Evolutionary conservation across 2,797 vertebrate species (phyloP), one percentile per base, ranked within the genome.

Genomic region (Micromesistius poutassou): DNA sequence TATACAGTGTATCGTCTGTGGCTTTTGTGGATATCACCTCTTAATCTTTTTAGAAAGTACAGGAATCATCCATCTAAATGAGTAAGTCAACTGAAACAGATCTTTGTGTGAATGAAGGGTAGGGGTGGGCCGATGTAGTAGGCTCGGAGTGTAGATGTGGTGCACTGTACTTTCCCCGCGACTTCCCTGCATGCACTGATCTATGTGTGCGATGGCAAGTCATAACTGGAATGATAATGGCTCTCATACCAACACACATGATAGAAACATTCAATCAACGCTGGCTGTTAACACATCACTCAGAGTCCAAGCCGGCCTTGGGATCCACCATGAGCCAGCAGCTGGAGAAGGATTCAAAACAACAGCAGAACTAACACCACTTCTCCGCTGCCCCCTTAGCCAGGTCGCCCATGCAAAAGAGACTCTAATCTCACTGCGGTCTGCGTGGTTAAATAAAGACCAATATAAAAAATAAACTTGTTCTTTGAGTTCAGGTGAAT

Each of bases 211-310:
- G 62, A 9, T 28, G 25, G n/a, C n/a, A n/a, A 66, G n/a, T 10
- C 9, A 1, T 66, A 28, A 12, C 62, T 12, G 62, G n/a, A 66
- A 28, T 28, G 62, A 12, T 66, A 66, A 66, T 28, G 62, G 62
- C n/a, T 62, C 55, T 77, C 85, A 89, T 90, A 90, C 83, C 84
- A 90, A 91, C 87, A 80, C 82, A 86, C 84, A 9, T 25, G 22
- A 25, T 8, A 9, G 28, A 28, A 25, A 28, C 25, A 10, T 10
- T 66, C 62, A 35, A 35, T 35, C 33, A 82, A 77, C 82, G 12
- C 72, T 78, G 28, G 70, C 82, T 40, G 35, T 90, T 91, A 91
- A 91, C 88, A 90, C 85, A 90, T 93, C 88, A 87, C 81, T 92
- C 90, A 74, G 74, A 72, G 81, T 80, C 80, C 77, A 81, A 78